A percentile compares a stretch with the other conserved stretches of the same genome.
phyloP scores from a whole-genome alignment of 2,888 invertebrate species.

The Megamerina dolium region DNA sequence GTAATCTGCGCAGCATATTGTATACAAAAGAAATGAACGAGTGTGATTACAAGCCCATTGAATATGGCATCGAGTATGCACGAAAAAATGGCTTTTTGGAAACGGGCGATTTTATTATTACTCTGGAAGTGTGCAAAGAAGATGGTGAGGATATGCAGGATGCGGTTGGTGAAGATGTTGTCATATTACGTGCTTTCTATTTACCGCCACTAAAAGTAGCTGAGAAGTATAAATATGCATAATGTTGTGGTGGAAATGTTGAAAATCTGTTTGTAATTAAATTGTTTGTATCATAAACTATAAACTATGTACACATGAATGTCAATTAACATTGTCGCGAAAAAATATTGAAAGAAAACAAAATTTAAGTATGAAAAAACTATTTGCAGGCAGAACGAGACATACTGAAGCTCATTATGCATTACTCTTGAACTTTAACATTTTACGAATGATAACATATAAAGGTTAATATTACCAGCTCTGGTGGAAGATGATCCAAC shows the following conservation, averaged over 20 bases:
- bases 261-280: slow-evolving; percentile 2
- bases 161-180: slow-evolving; percentile 33
- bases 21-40: slow-evolving; percentile 33
- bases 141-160: slow-evolving; percentile 29
- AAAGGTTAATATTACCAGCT: no score
- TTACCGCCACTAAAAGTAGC: slow-evolving; percentile 31
- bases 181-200: slow-evolving; percentile 40
- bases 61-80: slow-evolving; percentile 39
- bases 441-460: no score
- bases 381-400: not conserved
- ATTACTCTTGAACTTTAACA: no score
- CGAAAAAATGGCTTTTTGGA: slow-evolving; percentile 31
- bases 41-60: slow-evolving; percentile 28
- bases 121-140: slow-evolving; percentile 34
- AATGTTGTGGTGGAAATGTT: slow-evolving; percentile 5
- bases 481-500: no score
- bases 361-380: not conserved
- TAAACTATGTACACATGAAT: no score
- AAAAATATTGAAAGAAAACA: not conserved
- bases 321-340: no score
- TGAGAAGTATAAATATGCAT: slow-evolving; percentile 34
- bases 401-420: slow-evolving; percentile 11
- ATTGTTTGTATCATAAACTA: no score
- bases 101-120: slow-evolving; percentile 44
- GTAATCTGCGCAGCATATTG: slow-evolving; percentile 36